Conservation (phyloP, 2,113 vertebrate genomes). For the Bettongia penicillata region DNA sequence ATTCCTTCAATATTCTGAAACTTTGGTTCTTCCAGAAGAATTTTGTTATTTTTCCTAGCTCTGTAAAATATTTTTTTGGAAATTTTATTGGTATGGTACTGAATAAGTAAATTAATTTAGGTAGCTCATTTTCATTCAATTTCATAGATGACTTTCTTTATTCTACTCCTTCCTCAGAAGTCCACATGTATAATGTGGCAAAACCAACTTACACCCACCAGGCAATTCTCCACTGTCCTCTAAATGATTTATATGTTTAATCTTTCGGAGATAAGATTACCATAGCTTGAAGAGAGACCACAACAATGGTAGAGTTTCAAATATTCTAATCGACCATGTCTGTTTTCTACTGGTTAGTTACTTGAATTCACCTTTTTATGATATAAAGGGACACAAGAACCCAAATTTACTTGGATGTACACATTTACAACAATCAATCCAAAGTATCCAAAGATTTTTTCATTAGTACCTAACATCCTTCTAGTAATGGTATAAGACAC, state of each 20-base stretch:
- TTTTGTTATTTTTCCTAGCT: too few species aligned
- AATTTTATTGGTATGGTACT: too few species aligned
- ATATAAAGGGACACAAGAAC: neutral
- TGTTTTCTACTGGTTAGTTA: conserved; percentile 14
- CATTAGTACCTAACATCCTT: neutral
- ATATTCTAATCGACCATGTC: neutral
- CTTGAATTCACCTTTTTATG: neutral
- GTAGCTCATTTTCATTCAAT: neutral
- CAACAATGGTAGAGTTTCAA: neutral
- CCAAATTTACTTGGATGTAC: neutral
- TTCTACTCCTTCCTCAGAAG: neutral
- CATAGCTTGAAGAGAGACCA: neutral
- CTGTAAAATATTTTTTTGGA: too few species aligned
- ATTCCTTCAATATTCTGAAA: too few species aligned
- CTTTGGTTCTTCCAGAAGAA: too few species aligned
- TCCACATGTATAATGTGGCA: neutral
- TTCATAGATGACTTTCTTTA: neutral
- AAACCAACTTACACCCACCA: neutral
- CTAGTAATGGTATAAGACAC: neutral
- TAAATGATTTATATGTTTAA: neutral
- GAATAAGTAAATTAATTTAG: too few species aligned
- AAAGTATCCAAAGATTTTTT: conserved; percentile 16
- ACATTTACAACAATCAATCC: neutral
- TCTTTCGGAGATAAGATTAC: neutral
- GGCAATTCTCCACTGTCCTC: neutral